Conservation (phyloP, 92 coral and sea anemone genomes). For the Diadumene lineata region DNA sequence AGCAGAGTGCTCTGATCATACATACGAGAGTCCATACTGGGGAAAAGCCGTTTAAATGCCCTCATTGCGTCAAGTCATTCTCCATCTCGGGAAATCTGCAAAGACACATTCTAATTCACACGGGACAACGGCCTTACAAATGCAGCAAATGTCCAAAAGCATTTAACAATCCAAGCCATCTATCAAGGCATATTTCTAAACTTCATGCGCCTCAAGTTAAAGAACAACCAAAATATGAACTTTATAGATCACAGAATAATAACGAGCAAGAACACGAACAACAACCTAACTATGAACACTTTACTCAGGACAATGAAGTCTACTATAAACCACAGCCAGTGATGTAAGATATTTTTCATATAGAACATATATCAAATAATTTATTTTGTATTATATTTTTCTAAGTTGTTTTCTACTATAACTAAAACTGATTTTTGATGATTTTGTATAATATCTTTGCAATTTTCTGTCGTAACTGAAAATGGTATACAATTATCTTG, state of each 20-base stretch:
- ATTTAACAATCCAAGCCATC: slow-evolving; percentile 94
- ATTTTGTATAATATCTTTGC: no score
- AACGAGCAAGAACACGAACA: background rate
- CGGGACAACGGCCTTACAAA: slow-evolving; percentile 91
- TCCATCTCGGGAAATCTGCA: slow-evolving; percentile 93
- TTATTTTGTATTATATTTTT: background rate
- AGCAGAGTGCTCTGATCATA: slow-evolving; percentile 88
- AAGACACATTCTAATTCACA: slow-evolving; percentile 90
- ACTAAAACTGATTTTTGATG: background rate
- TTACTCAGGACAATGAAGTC: slow-evolving; percentile 1
- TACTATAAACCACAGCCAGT: background rate
- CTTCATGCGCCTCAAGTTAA: slow-evolving; percentile 75
- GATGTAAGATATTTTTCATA: background rate
- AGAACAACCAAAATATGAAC: slow-evolving; percentile 15
- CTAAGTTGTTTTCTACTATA: background rate
- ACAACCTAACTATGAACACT: background rate
- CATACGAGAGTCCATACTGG: slow-evolving; percentile 98
- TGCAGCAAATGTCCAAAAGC: slow-evolving; percentile 91
- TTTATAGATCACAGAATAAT: no score
- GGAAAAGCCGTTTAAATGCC: slow-evolving; percentile 88
- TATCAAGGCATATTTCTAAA: slow-evolving; percentile 86
- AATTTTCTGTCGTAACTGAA: no score
- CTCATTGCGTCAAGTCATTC: slow-evolving; percentile 84
- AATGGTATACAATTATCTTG: no score
- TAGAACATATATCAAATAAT: background rate